Percentiles rank a stretch among this genome's conserved stretches.
Conservation (phyloP, 2,113 vertebrate genomes). For the Crotalus horridus region DNA sequence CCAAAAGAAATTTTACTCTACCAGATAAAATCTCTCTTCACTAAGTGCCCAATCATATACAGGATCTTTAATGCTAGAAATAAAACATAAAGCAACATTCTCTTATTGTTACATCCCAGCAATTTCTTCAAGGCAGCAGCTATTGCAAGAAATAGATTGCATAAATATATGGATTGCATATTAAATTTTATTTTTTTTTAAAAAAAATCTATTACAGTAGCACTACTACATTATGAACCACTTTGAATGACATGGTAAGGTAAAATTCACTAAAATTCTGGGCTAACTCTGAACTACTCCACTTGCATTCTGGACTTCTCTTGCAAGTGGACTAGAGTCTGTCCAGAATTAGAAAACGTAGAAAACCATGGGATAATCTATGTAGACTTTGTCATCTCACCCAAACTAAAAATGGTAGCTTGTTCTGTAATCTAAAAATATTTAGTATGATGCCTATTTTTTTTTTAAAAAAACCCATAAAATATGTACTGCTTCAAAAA, state of each 20-base stretch:
- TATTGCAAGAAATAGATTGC: neutral
- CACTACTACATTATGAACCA: neutral
- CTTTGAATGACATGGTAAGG: neutral
- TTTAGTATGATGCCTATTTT: neutral
- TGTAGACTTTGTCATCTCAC: neutral
- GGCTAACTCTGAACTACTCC: neutral
- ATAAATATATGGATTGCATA: neutral
- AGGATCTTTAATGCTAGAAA: neutral
- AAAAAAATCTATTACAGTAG: neutral
- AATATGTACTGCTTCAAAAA: neutral
- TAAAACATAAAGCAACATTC: neutral
- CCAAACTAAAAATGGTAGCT: neutral
- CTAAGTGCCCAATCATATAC: neutral
- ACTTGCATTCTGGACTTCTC: neutral
- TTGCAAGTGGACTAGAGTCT: neutral
- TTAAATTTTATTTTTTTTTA: neutral
- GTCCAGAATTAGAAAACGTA: neutral
- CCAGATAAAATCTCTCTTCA: neutral
- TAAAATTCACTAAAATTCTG: neutral
- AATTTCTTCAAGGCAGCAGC: neutral
- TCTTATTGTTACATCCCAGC: neutral
- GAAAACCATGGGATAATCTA: neutral
- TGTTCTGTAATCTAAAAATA: neutral
- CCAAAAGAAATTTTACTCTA: neutral
- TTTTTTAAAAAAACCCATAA: neutral